Conservation (phyloP, 2,888 invertebrate species). For the Clunio marinus region DNA sequence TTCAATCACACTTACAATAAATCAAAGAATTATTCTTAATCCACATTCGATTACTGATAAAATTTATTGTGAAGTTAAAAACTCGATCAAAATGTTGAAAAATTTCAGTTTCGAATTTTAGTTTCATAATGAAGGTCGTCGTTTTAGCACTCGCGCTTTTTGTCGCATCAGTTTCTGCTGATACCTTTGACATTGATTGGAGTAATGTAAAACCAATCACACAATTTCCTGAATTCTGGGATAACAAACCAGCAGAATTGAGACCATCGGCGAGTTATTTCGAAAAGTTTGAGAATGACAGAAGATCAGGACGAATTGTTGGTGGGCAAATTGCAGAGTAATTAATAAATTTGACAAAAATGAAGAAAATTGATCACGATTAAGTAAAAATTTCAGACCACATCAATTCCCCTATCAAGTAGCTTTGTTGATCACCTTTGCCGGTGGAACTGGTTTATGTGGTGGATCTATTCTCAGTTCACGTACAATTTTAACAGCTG, state of each 20-base stretch:
- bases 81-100: too few species aligned
- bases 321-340: slow-evolving; percentile 39
- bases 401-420: slow-evolving; percentile 41
- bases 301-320: slow-evolving; percentile 38
- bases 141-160: background rate
- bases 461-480: background rate
- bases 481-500: slow-evolving; percentile 9
- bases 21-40: too few species aligned
- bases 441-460: slow-evolving; percentile 11
- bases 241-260: background rate
- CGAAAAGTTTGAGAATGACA: background rate
- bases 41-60: too few species aligned
- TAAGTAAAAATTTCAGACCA: slow-evolving; percentile 27
- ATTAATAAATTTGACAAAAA: background rate
- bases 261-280: slow-evolving; percentile 4
- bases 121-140: slow-evolving; percentile 35
- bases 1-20: too few species aligned
- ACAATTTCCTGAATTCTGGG: slow-evolving; percentile 24
- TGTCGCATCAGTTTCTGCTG: slow-evolving; percentile 22
- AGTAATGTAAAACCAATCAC: slow-evolving; percentile 14
- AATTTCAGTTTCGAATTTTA: too few species aligned
- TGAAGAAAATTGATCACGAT: background rate
- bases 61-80: too few species aligned
- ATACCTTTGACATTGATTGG: slow-evolving; percentile 28
- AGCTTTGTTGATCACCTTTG: background rate